These are phyloP conservation scores for Dynastes hyllus DNA, from an alignment of 2,888 invertebrate species.

Conservation along the genomic window DNA sequence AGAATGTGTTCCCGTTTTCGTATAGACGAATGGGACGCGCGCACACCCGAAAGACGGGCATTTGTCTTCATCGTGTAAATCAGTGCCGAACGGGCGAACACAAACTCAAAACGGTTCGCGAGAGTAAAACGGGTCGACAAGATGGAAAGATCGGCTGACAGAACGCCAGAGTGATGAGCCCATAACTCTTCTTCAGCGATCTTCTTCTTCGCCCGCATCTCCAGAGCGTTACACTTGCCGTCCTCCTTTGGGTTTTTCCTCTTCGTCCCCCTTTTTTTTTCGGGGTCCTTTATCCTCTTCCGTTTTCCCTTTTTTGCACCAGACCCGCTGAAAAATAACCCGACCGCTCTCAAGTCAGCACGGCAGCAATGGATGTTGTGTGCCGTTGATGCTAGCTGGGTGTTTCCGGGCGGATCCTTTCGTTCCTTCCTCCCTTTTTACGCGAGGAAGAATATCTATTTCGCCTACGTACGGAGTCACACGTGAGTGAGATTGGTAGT, in stretches of 20 bases:
- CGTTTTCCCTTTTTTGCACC: too few relatives aligned
- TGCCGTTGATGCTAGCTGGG: constrained; percentile 29
- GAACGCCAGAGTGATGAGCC: constrained; percentile 70
- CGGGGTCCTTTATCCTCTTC: too few relatives aligned
- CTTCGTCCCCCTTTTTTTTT: too few relatives aligned
- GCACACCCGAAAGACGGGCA: constrained; percentile 66
- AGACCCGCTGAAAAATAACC: constrained; percentile 69
- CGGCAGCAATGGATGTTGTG: constrained; percentile 52
- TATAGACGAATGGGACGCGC: constrained; percentile 36
- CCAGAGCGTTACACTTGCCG: background rate
- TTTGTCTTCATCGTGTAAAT: constrained; percentile 70
- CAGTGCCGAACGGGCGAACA: constrained; percentile 67
- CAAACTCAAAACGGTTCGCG: constrained; percentile 66
- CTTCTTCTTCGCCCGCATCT: constrained; percentile 58
- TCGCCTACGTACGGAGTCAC: constrained; percentile 11
- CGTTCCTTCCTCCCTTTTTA: constrained; percentile 11
- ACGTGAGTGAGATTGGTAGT: constrained; percentile 11
- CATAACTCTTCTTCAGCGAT: constrained; percentile 66
- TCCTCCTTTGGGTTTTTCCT: background rate
- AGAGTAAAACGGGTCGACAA: constrained; percentile 65
- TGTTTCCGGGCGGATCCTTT: constrained; percentile 31
- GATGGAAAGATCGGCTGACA: constrained; percentile 70
- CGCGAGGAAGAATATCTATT: constrained; percentile 30
- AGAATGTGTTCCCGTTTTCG: constrained; percentile 49
- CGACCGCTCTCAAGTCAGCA: constrained; percentile 67